Evolutionary conservation across 2,797 vertebrate genomes (phyloP).

Genomic region (Enteromius anoplus): DNA sequence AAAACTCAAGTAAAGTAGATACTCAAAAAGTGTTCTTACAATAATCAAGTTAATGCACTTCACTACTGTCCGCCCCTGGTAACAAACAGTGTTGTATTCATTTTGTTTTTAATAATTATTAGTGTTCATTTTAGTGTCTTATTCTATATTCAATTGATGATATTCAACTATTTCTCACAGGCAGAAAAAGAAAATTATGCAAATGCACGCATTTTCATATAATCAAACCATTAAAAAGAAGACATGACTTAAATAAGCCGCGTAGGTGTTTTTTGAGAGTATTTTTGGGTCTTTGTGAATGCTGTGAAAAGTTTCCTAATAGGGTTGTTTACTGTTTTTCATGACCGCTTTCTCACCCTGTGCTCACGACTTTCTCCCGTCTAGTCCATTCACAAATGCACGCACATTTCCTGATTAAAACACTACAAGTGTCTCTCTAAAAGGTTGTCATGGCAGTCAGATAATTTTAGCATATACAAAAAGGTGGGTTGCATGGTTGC

Average conservation of each 20-base stretch:
- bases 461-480: slow-evolving; percentile 47
- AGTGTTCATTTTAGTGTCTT: not conserved
- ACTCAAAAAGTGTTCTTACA: too few relatives aligned
- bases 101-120: not conserved
- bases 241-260: not conserved
- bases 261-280: not conserved
- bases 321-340: slow-evolving; percentile 27
- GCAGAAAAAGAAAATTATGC: not conserved
- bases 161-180: not conserved
- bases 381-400: slow-evolving; percentile 30
- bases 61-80: too few relatives aligned
- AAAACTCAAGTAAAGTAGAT: too few relatives aligned
- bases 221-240: not conserved
- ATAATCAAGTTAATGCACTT: too few relatives aligned
- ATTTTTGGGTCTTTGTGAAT: slow-evolving; percentile 3
- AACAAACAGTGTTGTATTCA: not conserved
- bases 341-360: not conserved
- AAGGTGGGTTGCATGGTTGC: slow-evolving; percentile 10
- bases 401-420: not conserved
- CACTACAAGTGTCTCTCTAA: slow-evolving; percentile 9
- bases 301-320: slow-evolving; percentile 21
- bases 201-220: not conserved
- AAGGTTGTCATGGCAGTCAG: slow-evolving; percentile 41
- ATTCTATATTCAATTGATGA: not conserved
- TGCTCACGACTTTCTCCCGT: slow-evolving; percentile 34